Evolutionary conservation across 2,888 invertebrate genomes (phyloP), one percentile per base, ranked within the genome.

Genomic region (Sabatieria punctata): DNA sequence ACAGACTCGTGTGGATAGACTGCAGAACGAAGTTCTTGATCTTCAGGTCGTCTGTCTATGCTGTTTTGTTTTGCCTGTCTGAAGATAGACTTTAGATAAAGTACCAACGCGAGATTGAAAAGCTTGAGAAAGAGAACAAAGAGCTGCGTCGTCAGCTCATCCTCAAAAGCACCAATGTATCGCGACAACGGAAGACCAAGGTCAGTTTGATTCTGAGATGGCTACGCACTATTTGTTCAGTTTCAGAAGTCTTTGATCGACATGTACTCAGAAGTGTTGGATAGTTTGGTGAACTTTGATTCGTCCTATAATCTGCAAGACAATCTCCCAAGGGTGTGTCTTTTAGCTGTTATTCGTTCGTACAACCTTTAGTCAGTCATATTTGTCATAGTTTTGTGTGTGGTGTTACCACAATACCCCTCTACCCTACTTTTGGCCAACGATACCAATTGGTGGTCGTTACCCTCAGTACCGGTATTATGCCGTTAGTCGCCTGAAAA

Each of bases 181-280:
- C 19, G 38, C 39, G n/a, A 15, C 13, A 23, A 21, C 15, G 27
- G 25, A 41, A 24, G 3, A 18, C 30, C n/a, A 23, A 21, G 19
- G 19, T 26, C 11, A 33, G 11, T 11, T 11, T 13, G 13, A 13
- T 11, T 33, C n/a, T 33, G 33, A 13, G 33, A 33, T 33, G 33
- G 11, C n/a, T 11, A 33, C 33, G 68, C 57, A 49, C n/a, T 33
- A 33, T 33, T 33, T 33, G n/a, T 33, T 13, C 11, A 24, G 27
- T 49, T 56, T 44, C 70, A 84, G 79, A 85, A 83, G 58, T 88
- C 88, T 0, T 73, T 97, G 15, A 99, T 97, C 61, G 97, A 99
- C 71, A 91, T 97, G 91, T 97, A 99, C 73, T 93, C 91, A 18
- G 85, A 93, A 53, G 93, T 97, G 27, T 62, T 99, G 58, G 97